Evolutionary conservation across 2,113 vertebrate genomes (phyloP).

Genomic region (Actenoides hombroni): DNA sequence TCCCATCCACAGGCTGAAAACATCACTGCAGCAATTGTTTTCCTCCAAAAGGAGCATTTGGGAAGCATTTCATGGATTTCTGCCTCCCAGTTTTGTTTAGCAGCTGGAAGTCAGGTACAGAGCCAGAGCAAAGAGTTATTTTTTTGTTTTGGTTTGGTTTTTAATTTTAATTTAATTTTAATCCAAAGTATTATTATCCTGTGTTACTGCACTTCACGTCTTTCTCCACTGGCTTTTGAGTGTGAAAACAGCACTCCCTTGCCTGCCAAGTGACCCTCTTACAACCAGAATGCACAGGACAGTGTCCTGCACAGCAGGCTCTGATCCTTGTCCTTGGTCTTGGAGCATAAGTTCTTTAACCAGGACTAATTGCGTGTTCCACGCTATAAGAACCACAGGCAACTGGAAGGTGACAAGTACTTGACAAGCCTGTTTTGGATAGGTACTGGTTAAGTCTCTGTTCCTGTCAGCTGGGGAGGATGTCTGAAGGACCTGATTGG

Average conservation of each 20-base stretch:
- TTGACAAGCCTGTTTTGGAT: conserved; percentile 7
- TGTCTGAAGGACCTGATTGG: conserved; percentile 70
- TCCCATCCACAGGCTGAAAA: neutral
- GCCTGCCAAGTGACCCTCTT: neutral
- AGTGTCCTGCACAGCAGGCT: neutral
- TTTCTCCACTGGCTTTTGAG: neutral
- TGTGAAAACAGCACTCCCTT: neutral
- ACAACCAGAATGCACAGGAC: neutral
- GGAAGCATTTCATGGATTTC: neutral
- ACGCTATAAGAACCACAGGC: neutral
- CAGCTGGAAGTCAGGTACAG: conserved; percentile 2
- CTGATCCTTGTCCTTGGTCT: neutral
- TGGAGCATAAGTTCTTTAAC: neutral
- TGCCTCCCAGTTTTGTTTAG: neutral
- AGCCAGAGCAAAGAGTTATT: neutral
- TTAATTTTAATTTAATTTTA: too few relatives aligned
- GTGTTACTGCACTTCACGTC: neutral
- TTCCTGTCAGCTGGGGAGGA: conserved; percentile 52
- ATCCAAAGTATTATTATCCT: neutral
- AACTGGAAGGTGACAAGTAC: neutral
- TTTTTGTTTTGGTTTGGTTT: too few relatives aligned
- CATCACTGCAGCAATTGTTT: neutral
- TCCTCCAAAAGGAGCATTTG: neutral
- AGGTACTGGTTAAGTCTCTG: conserved; percentile 37
- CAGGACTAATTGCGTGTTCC: neutral